These are phyloP conservation scores for Henricia sp. DNA, from an alignment of 53 echinoderm and acorn worm genomes.

Conservation along the genomic window DNA sequence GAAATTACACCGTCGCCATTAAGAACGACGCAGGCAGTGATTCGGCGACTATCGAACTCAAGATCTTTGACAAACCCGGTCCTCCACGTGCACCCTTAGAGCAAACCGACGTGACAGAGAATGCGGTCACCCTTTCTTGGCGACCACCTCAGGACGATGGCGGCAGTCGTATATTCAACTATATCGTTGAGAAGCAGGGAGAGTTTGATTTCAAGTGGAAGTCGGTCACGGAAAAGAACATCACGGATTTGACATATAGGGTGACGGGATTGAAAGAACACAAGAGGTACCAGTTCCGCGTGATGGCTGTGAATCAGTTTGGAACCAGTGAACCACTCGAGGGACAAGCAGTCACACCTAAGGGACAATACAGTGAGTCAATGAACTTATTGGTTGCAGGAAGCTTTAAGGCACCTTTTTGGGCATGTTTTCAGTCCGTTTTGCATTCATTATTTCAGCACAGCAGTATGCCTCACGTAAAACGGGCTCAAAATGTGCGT, in stretches of 20 bases:
- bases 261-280: conserved; percentile 94
- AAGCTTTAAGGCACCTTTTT: too few relatives aligned
- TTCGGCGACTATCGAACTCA: conserved; percentile 76
- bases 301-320: conserved; percentile 90
- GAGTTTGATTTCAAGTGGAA: conserved; percentile 89
- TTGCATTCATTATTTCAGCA: too few relatives aligned
- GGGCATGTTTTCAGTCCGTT: too few relatives aligned
- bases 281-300: conserved; percentile 91
- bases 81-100: conserved; percentile 93
- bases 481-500: too few relatives aligned
- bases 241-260: conserved; percentile 78
- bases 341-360: conserved; percentile 89
- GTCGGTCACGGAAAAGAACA: conserved; percentile 85
- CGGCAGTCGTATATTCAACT: conserved; percentile 90
- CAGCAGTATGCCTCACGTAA: too few relatives aligned
- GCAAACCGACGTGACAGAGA: conserved; percentile 87
- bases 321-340: conserved; percentile 94
- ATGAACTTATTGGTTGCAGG: too few relatives aligned
- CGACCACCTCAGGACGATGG: conserved; percentile 94
- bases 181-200: conserved; percentile 94
- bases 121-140: conserved; percentile 91
- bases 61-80: conserved; percentile 81
- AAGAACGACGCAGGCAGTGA: conserved; percentile 89
- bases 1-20: conserved; percentile 77
- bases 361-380: conserved; percentile 88